Percentiles rank a stretch among this genome's conserved stretches.
phyloP scores from a whole-genome alignment of 2,797 vertebrate genomes.

The Falco biarmicus region DNA sequence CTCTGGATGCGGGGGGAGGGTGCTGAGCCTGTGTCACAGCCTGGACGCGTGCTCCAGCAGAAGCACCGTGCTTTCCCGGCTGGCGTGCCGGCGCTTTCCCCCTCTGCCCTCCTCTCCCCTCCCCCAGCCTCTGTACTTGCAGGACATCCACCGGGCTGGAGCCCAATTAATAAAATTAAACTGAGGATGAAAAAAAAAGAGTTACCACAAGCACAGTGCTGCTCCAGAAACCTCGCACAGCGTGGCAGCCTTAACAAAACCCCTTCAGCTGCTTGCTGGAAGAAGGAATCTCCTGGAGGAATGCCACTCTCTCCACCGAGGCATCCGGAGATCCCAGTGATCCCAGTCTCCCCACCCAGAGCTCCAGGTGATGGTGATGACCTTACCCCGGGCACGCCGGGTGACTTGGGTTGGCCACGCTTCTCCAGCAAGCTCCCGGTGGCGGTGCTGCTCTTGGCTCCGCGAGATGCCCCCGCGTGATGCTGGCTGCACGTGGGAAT shows the following conservation, averaged over 20 bases:
- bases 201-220: not conserved
- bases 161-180: not conserved
- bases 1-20: not conserved
- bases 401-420: not conserved
- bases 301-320: not conserved
- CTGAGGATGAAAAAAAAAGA: not conserved
- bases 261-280: not conserved
- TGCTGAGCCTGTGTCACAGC: not conserved
- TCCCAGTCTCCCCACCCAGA: not conserved
- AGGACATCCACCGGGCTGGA: not conserved
- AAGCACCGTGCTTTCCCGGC: too few relatives aligned
- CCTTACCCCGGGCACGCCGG: not conserved
- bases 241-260: not conserved
- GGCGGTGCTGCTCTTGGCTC: not conserved
- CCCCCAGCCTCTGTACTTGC: not conserved
- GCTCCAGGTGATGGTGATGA: not conserved
- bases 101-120: not conserved
- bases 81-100: not conserved
- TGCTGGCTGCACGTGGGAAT: not conserved
- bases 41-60: not conserved
- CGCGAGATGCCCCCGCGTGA: fast-evolving
- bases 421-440: not conserved
- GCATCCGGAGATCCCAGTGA: not conserved
- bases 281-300: not conserved
- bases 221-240: not conserved